Conservation (phyloP, 2,888 invertebrate genomes). For the Drosophila siamana region DNA sequence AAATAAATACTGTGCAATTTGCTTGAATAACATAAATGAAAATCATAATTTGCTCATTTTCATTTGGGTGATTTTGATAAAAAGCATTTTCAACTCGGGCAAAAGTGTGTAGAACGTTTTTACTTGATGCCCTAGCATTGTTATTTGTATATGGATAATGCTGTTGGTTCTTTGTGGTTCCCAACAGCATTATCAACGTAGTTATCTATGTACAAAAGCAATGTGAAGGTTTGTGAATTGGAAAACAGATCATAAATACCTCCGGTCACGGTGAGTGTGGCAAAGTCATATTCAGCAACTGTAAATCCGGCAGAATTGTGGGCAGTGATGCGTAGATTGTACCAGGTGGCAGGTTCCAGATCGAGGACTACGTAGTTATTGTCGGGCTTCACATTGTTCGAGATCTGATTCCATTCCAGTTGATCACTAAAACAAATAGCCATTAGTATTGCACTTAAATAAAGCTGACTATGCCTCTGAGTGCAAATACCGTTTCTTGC, state of each 20-base stretch:
- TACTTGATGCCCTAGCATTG: constrained; percentile 71
- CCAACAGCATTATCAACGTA: constrained; percentile 69
- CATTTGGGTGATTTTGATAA: constrained; percentile 39
- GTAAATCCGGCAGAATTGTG: constrained; percentile 98
- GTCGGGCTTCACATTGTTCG: constrained; percentile 95
- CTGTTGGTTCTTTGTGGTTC: constrained; percentile 26
- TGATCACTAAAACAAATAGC: constrained; percentile 87
- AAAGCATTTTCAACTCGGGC: constrained; percentile 72
- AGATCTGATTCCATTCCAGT: constrained; percentile 96
- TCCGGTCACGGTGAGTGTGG: constrained; percentile 96
- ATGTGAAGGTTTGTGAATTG: constrained; percentile 69
- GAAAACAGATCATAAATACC: constrained; percentile 88
- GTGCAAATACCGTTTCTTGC: constrained; percentile 93
- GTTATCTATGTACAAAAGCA: constrained; percentile 85
- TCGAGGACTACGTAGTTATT: constrained; percentile 96
- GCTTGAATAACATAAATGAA: constrained; percentile 40
- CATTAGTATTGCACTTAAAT: neutral
- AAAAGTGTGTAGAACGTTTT: constrained; percentile 53
- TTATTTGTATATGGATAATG: constrained; percentile 83
- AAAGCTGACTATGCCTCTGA: neutral
- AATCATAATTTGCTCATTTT: constrained; percentile 62
- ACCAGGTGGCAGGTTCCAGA: constrained; percentile 97
- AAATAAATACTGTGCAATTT: constrained; percentile 65
- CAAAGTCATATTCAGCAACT: constrained; percentile 97
- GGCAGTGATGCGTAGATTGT: constrained; percentile 95